Conservation (phyloP, 1,140 invertebrate species). For the Tachypleus tridentatus region DNA sequence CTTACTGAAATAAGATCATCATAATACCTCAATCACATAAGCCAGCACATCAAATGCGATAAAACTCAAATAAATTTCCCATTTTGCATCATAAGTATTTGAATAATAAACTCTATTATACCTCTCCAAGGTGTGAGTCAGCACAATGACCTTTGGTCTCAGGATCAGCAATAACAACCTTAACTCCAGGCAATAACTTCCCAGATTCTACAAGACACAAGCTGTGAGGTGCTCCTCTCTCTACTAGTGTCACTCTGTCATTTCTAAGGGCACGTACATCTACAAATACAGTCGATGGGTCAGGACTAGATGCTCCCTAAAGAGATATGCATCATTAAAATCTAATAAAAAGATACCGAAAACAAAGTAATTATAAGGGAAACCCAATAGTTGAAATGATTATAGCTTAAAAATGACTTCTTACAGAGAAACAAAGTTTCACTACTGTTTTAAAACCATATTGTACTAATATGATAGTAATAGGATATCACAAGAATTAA, state of each 20-base stretch:
- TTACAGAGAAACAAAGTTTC: too few species aligned
- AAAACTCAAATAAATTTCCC: too few species aligned
- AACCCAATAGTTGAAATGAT: too few species aligned
- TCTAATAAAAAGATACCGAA: not conserved
- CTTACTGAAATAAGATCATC: too few species aligned
- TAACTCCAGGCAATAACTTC: slow-evolving; percentile 92
- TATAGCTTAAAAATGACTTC: too few species aligned
- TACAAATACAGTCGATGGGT: slow-evolving; percentile 94
- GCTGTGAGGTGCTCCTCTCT: slow-evolving; percentile 91
- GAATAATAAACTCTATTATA: slow-evolving; percentile 29
- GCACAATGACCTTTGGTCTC: slow-evolving; percentile 99
- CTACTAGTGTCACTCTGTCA: slow-evolving; percentile 84
- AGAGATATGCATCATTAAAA: slow-evolving; percentile 17
- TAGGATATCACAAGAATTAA: too few species aligned
- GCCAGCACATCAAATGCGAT: too few species aligned
- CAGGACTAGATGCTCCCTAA: slow-evolving; percentile 90
- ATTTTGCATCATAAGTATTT: too few species aligned
- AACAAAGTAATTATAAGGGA: not conserved
- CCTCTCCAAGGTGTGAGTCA: slow-evolving; percentile 96
- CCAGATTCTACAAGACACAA: slow-evolving; percentile 96
- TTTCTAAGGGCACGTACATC: slow-evolving; percentile 90
- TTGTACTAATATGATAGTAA: too few species aligned
- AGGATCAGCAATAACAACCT: slow-evolving; percentile 91
- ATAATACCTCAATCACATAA: too few species aligned
- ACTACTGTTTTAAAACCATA: too few species aligned